A percentile compares a stretch with the other conserved stretches of the same genome.
phyloP scores from a whole-genome alignment of 2,797 vertebrate species.

The Falco concolor region DNA sequence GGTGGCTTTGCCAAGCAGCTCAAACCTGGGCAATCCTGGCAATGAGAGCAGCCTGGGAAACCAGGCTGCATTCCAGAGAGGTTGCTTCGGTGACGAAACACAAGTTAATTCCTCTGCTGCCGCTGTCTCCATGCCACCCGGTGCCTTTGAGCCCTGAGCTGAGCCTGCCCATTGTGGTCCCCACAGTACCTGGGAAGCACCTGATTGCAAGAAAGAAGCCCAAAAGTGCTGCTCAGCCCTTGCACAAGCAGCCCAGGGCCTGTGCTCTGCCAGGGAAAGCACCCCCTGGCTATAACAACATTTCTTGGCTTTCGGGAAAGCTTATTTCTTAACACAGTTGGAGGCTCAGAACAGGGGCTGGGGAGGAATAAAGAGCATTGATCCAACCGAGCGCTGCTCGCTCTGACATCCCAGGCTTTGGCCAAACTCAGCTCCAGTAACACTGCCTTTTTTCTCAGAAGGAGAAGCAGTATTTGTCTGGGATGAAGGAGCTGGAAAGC shows the following conservation, averaged over 20 bases:
- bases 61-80: background rate
- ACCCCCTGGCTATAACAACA: rapidly evolving
- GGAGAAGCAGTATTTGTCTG: background rate
- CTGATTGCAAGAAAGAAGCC: background rate
- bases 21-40: rapidly evolving
- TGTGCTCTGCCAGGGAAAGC: background rate
- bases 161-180: background rate
- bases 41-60: background rate
- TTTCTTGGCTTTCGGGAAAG: background rate
- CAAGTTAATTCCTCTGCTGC: background rate
- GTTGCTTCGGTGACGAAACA: no score
- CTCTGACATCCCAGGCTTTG: background rate
- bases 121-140: rapidly evolving
- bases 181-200: rapidly evolving
- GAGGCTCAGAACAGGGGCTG: background rate
- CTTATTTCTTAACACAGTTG: background rate
- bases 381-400: background rate
- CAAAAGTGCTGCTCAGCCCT: background rate
- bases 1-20: background rate
- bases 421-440: background rate
- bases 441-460: background rate
- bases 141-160: background rate
- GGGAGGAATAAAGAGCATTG: background rate
- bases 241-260: background rate
- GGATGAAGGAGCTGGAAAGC: background rate